These are phyloP conservation scores for Listronotus bonariensis DNA, from an alignment of 1,140 invertebrate species.

Conservation along the genomic window DNA sequence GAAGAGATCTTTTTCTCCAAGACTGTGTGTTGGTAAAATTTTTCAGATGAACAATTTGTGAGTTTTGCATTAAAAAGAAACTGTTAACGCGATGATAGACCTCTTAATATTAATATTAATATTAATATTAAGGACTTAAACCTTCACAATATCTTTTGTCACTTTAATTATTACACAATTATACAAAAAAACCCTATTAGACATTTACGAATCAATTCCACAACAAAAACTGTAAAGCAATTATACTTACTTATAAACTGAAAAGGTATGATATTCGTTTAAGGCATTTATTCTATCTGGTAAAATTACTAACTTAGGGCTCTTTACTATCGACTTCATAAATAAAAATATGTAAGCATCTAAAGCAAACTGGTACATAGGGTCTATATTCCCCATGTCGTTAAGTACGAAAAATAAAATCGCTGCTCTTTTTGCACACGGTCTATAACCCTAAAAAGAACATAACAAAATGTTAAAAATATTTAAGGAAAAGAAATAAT, in stretches of 20 bases:
- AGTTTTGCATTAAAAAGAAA: too few species aligned
- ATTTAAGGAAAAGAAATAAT: too few species aligned
- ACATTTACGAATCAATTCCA: neutral
- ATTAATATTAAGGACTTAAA: too few species aligned
- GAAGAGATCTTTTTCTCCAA: too few species aligned
- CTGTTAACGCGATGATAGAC: too few species aligned
- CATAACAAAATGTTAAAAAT: too few species aligned
- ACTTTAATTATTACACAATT: too few species aligned
- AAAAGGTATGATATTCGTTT: conserved; percentile 85
- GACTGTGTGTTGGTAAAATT: too few species aligned
- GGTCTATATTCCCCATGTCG: conserved; percentile 85
- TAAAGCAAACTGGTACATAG: conserved; percentile 93
- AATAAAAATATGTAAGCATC: conserved; percentile 82
- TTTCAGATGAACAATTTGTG: too few species aligned
- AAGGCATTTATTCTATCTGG: conserved; percentile 74
- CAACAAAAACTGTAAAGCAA: conserved; percentile 2
- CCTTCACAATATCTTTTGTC: too few species aligned
- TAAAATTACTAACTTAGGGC: conserved; percentile 67
- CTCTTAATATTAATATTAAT: too few species aligned
- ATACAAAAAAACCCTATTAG: too few species aligned
- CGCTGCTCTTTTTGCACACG: conserved; percentile 81
- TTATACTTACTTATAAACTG: conserved; percentile 73
- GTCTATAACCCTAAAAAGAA: conserved; percentile 70
- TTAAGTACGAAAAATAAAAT: conserved; percentile 90
- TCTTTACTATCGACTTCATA: conserved; percentile 78